Conservation (phyloP, 1,140 invertebrate species). For the Pygmarrhopalites habei region DNA sequence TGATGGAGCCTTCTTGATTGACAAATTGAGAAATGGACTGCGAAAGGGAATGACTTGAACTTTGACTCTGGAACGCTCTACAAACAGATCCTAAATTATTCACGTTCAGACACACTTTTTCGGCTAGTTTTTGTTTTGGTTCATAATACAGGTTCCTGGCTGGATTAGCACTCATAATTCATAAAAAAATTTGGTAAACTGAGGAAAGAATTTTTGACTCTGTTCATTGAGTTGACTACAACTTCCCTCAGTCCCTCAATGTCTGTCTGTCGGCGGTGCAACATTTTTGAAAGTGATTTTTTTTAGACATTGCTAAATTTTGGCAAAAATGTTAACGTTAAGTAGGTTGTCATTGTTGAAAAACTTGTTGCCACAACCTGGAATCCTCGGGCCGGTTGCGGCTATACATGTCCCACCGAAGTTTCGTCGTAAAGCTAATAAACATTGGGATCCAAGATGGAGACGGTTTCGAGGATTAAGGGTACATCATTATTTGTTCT, state of each 20-base stretch:
- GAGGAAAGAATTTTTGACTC: no score
- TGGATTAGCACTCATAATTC: slow-evolving; percentile 7
- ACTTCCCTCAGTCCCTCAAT: no score
- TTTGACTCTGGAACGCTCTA: background rate
- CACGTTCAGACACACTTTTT: slow-evolving; percentile 5
- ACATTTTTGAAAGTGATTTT: no score
- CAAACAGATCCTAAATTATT: slow-evolving; percentile 1
- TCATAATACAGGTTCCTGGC: slow-evolving; percentile 18
- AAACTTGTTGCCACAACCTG: no score
- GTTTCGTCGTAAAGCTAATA: slow-evolving; percentile 27
- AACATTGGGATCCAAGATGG: slow-evolving; percentile 30
- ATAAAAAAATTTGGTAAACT: no score
- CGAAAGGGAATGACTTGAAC: slow-evolving; percentile 13
- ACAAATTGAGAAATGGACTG: slow-evolving; percentile 32
- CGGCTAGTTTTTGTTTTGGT: slow-evolving; percentile 15
- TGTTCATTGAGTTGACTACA: no score
- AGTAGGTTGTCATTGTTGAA: no score
- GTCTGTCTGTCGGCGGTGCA: no score
- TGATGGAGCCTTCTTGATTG: slow-evolving; percentile 22
- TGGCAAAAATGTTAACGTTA: no score
- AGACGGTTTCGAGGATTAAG: slow-evolving; percentile 23
- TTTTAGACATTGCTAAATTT: no score
- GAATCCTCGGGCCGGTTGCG: no score
- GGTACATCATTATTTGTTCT: slow-evolving; percentile 20
- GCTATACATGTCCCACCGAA: no score